A percentile compares a stretch with the other conserved stretches of the same genome.
Evolutionary conservation across 2,113 vertebrate genomes (phyloP).

Genomic region (Rhipidura dahli): DNA sequence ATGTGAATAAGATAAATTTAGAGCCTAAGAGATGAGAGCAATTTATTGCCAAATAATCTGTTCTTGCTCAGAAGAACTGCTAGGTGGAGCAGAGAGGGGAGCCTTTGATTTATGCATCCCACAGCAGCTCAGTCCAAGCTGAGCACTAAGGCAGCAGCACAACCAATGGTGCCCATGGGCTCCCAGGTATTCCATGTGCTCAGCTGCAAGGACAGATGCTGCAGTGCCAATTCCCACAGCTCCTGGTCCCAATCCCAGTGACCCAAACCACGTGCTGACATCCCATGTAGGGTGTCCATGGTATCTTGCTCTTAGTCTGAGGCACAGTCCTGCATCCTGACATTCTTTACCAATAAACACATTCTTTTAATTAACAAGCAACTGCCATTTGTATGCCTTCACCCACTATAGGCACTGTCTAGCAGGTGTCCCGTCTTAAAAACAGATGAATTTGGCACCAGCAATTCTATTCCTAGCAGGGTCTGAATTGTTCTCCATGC

Average conservation of each 20-base stretch:
- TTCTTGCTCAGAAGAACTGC: not conserved
- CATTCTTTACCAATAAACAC: not conserved
- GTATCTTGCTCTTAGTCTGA: not conserved
- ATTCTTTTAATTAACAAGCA: not conserved
- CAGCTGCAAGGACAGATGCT: not conserved
- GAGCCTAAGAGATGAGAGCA: not conserved
- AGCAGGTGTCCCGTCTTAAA: not conserved
- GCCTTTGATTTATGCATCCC: not conserved
- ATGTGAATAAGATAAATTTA: not conserved
- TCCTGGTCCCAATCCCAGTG: not conserved
- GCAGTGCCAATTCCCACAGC: not conserved
- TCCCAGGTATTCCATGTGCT: not conserved
- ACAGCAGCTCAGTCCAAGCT: not conserved
- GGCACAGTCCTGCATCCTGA: not conserved
- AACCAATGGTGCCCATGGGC: rapidly evolving
- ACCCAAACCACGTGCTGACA: rapidly evolving
- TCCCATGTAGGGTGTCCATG: too few species aligned
- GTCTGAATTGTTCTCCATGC: not conserved
- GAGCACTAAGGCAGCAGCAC: not conserved
- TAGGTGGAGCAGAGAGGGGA: not conserved
- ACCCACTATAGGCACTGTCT: not conserved
- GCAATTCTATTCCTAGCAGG: not conserved
- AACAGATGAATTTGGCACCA: not conserved
- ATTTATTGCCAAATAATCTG: not conserved
- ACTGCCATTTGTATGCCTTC: not conserved